Evolutionary conservation across 2,797 vertebrate species (phyloP).

Genomic region (Crax fasciolata): DNA sequence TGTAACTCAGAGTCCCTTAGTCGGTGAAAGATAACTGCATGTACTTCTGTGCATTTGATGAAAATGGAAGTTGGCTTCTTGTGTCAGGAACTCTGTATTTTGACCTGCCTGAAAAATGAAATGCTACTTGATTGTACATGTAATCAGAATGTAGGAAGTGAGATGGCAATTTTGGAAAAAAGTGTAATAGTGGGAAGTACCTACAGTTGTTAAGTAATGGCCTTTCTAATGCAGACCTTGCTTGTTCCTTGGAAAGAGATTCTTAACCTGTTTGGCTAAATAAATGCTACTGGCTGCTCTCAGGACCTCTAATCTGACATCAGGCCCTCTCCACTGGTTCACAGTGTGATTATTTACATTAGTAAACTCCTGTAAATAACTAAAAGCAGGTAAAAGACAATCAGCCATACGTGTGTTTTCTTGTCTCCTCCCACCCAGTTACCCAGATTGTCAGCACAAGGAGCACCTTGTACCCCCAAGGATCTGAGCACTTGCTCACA

Average conservation of each 20-base stretch:
- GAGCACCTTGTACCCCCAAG: background rate
- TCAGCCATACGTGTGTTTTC: fast-evolving
- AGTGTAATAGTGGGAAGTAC: background rate
- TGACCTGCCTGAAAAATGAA: background rate
- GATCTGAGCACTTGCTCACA: background rate
- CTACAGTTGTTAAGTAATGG: background rate
- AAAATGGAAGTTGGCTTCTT: background rate
- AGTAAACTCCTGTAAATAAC: background rate
- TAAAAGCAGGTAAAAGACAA: background rate
- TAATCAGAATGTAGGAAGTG: background rate
- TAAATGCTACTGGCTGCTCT: background rate
- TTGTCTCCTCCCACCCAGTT: background rate
- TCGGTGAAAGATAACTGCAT: background rate
- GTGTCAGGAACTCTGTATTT: background rate
- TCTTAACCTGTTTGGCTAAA: background rate
- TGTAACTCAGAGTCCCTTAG: background rate
- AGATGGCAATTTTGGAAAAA: background rate
- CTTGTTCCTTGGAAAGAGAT: background rate
- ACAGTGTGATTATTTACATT: background rate
- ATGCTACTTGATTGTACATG: background rate
- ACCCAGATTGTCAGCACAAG: background rate
- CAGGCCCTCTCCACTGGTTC: background rate
- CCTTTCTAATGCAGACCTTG: background rate
- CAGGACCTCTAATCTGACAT: background rate
- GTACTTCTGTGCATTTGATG: background rate